Conservation (phyloP, 1,140 invertebrate species). For the Leucophenga varia region DNA sequence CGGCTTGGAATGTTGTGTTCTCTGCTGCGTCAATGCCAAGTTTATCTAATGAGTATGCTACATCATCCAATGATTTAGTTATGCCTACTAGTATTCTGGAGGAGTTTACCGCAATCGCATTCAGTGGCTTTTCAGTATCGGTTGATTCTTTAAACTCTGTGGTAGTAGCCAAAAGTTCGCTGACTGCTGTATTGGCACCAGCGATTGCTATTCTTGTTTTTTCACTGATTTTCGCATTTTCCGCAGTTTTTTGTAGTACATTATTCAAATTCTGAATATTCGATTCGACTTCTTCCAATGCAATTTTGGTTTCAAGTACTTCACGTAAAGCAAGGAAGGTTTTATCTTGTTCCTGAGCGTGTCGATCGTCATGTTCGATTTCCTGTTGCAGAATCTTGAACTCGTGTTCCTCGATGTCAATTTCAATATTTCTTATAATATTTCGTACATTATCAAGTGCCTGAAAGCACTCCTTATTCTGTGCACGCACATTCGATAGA, state of each 20-base stretch:
- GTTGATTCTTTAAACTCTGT: constrained; percentile 32
- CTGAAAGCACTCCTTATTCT: constrained; percentile 32
- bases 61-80: constrained; percentile 35
- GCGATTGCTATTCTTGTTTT: constrained; percentile 7
- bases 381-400: constrained; percentile 48
- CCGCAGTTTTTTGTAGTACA: constrained; percentile 27
- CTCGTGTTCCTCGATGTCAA: constrained; percentile 49
- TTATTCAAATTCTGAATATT: constrained; percentile 35
- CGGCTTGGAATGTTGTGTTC: no score
- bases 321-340: constrained; percentile 39
- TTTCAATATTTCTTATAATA: constrained; percentile 42
- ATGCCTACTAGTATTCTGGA: constrained; percentile 30
- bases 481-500: constrained; percentile 24
- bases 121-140: constrained; percentile 30
- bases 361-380: constrained; percentile 40
- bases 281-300: constrained; percentile 35
- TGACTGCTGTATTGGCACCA: no score
- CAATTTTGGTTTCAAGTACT: constrained; percentile 40
- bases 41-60: constrained; percentile 21
- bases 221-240: constrained; percentile 18
- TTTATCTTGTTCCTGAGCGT: constrained; percentile 34
- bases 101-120: constrained; percentile 32
- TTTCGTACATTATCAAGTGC: constrained; percentile 34
- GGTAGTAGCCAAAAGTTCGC: no score
- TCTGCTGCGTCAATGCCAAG: constrained; percentile 9